These are phyloP conservation scores for Upupa epops DNA, from an alignment of 2,113 vertebrate genomes.

Conservation along the genomic window DNA sequence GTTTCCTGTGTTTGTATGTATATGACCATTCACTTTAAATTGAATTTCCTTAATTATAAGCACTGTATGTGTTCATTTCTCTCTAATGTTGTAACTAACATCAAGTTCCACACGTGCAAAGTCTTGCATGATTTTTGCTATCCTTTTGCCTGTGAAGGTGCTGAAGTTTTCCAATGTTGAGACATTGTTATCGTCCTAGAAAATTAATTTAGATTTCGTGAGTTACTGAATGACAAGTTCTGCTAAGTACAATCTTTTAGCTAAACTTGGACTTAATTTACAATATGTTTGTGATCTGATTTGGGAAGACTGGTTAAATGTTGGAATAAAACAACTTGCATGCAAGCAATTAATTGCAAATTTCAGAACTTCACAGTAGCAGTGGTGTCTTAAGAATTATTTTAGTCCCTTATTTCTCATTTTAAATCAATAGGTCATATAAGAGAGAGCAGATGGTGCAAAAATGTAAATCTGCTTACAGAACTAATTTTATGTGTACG, in stretches of 20 bases:
- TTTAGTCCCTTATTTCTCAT: background rate
- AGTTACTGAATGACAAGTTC: background rate
- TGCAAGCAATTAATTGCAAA: background rate
- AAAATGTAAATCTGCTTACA: slow-evolving; percentile 19
- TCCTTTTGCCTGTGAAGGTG: background rate
- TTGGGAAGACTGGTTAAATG: background rate
- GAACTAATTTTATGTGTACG: slow-evolving; percentile 1
- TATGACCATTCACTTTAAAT: background rate
- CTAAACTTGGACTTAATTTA: background rate
- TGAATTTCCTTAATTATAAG: background rate
- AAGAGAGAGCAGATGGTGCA: background rate
- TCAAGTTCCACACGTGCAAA: background rate
- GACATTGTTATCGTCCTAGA: background rate
- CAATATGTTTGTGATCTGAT: background rate
- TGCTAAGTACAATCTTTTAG: background rate
- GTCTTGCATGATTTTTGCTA: background rate
- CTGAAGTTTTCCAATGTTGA: background rate
- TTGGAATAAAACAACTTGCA: background rate
- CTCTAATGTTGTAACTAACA: background rate
- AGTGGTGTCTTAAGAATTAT: background rate
- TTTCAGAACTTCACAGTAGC: background rate
- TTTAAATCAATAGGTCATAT: slow-evolving; percentile 2
- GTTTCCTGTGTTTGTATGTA: background rate
- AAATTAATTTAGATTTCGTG: background rate
- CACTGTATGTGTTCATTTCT: background rate